Evolutionary conservation across 2,797 vertebrate genomes (phyloP).

Genomic region (Danio choprae): DNA sequence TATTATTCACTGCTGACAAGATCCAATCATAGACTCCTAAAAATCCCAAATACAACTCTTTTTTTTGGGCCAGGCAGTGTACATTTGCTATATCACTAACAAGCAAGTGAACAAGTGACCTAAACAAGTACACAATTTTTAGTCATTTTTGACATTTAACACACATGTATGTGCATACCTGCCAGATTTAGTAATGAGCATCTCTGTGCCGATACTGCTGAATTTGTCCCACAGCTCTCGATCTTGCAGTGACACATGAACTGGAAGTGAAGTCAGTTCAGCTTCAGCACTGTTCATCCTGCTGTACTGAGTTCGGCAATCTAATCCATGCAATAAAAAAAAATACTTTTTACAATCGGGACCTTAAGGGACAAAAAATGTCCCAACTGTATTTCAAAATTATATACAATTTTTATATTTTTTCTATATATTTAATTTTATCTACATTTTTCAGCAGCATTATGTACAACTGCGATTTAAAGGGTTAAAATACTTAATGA

Average conservation of each 20-base stretch:
- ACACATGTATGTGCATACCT: slow-evolving; percentile 43
- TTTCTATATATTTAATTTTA: too few species aligned
- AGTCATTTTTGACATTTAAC: background rate
- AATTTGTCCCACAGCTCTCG: slow-evolving; percentile 65
- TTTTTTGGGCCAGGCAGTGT: too few species aligned
- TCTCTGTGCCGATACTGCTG: slow-evolving; percentile 58
- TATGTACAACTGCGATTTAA: too few species aligned
- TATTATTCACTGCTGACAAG: too few species aligned
- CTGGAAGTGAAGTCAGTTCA: slow-evolving; percentile 55
- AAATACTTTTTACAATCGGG: too few species aligned
- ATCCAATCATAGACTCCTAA: too few species aligned
- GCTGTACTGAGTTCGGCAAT: slow-evolving; percentile 29
- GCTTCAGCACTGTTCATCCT: slow-evolving; percentile 44
- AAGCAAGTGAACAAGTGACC: background rate
- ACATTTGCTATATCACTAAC: background rate
- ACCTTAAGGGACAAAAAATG: too few species aligned
- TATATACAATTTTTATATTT: too few species aligned
- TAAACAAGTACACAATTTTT: background rate
- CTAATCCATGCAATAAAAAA: slow-evolving; percentile 19
- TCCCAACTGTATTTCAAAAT: too few species aligned
- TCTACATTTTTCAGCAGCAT: too few species aligned
- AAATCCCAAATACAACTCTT: too few species aligned
- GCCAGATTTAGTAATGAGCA: slow-evolving; percentile 65
- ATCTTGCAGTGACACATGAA: slow-evolving; percentile 61
- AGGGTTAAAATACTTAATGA: background rate